phyloP scores from a whole-genome alignment of 2,888 invertebrate species.

The Polylopha cassiicola region DNA sequence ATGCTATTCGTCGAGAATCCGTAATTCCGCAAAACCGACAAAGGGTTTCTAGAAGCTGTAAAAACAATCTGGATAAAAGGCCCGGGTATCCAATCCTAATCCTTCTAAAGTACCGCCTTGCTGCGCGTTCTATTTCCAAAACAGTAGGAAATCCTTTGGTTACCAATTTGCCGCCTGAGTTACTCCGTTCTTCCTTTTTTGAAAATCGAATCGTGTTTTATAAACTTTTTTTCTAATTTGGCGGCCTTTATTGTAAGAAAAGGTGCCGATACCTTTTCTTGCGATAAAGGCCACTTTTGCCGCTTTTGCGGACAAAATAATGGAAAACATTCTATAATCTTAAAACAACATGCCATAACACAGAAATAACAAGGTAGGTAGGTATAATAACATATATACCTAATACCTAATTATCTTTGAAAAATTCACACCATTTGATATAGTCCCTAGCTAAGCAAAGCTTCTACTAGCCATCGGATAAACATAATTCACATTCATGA shows the following conservation, averaged over 20 bases:
- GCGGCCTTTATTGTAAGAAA: constrained; percentile 31
- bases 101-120: constrained; percentile 64
- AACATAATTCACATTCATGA: too few relatives aligned
- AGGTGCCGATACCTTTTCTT: too few relatives aligned
- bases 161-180: constrained; percentile 72
- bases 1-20: constrained; percentile 42
- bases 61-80: constrained; percentile 65
- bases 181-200: constrained; percentile 51
- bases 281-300: constrained; percentile 19
- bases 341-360: too few relatives aligned
- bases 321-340: too few relatives aligned
- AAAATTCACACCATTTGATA: too few relatives aligned
- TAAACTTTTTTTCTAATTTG: constrained; percentile 45
- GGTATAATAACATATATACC: too few relatives aligned
- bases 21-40: constrained; percentile 64
- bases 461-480: too few relatives aligned
- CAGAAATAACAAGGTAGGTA: too few relatives aligned
- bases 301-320: constrained; percentile 16
- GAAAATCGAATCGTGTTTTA: constrained; percentile 47
- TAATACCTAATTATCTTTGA: too few relatives aligned
- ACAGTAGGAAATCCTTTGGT: constrained; percentile 74
- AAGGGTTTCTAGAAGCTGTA: constrained; percentile 71
- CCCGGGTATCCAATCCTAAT: constrained; percentile 56
- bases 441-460: too few relatives aligned
- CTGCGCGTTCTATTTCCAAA: constrained; percentile 64